These are phyloP conservation scores for Marasmarcha lunaedactyla DNA, from an alignment of 2,888 invertebrate genomes.

Conservation along the genomic window DNA sequence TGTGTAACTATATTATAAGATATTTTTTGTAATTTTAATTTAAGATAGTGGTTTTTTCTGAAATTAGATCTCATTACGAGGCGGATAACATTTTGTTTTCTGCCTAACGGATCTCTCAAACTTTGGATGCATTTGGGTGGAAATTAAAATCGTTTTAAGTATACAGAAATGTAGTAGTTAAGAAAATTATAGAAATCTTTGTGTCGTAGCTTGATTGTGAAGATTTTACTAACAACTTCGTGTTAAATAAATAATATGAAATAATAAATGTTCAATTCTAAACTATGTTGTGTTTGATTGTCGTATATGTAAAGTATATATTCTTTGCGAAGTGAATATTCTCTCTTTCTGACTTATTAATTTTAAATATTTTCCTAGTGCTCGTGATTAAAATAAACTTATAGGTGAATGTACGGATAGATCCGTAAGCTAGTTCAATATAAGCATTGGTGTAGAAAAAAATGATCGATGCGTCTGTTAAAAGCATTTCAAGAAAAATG, in stretches of 20 bases:
- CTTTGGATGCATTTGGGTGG: not conserved
- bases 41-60: not conserved
- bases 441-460: no score
- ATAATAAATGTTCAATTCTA: no score
- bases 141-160: not conserved
- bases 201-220: not conserved
- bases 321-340: no score
- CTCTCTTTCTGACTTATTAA: no score
- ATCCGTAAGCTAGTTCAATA: no score
- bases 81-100: not conserved
- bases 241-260: slow-evolving; percentile 38
- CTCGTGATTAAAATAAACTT: no score
- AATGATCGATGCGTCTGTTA: no score
- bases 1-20: not conserved
- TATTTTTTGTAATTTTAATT: not conserved
- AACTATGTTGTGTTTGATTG: no score
- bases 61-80: slow-evolving; percentile 1
- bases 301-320: no score
- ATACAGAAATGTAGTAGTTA: not conserved
- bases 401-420: no score
- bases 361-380: no score
- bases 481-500: no score
- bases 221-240: slow-evolving; percentile 40
- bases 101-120: not conserved
- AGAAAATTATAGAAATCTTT: not conserved